phyloP scores from a whole-genome alignment of 2,113 vertebrate genomes.

The Noctilio leporinus region DNA sequence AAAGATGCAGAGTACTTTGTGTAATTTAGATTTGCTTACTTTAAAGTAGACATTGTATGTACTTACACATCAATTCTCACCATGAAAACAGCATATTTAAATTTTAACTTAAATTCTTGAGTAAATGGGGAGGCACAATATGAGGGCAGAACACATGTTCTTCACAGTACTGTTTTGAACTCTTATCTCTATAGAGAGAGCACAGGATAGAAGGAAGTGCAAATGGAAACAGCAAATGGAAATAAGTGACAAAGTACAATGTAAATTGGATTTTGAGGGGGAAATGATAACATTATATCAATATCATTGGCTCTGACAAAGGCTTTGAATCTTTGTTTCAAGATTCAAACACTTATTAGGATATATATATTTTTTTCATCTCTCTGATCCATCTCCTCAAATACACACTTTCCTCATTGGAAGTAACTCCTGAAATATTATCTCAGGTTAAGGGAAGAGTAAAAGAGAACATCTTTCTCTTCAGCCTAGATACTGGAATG shows the following conservation, averaged over 20 bases:
- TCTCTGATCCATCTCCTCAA: not conserved
- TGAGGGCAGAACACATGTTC: not conserved
- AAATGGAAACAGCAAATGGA: not conserved
- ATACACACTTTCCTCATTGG: not conserved
- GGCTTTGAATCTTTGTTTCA: not conserved
- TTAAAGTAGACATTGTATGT: not conserved
- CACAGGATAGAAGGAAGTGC: not conserved
- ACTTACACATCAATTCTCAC: not conserved
- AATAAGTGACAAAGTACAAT: not conserved
- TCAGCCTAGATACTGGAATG: not conserved
- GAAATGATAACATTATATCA: not conserved
- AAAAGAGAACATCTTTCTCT: not conserved
- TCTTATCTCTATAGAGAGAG: not conserved
- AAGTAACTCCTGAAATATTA: not conserved
- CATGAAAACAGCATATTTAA: not conserved
- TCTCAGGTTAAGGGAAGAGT: not conserved
- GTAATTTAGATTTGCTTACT: not conserved
- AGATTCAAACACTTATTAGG: not conserved
- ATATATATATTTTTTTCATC: not conserved
- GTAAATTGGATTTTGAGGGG: not conserved
- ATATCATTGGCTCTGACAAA: not conserved
- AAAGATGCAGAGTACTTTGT: not conserved
- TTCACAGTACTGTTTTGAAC: not conserved
- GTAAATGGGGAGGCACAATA: not conserved
- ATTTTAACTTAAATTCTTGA: not conserved